Base-by-base conservation (phyloP, 2,797 vertebrate genomes). In the Avahi laniger region DNA sequence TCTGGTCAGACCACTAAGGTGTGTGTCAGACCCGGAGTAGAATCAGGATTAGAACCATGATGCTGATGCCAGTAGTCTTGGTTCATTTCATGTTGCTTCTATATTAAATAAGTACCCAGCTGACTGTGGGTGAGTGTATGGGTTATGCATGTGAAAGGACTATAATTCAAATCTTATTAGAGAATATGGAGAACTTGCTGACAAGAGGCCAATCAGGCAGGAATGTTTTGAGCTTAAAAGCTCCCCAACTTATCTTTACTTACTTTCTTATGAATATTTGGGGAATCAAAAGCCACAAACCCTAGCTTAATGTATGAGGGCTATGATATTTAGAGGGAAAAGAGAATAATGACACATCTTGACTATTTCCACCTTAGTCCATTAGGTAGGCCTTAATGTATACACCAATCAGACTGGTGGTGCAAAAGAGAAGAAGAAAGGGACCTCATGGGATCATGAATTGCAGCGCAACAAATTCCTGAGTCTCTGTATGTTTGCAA, bases 211-310 rank as follows among this genome's bases (percentile, higher is more conserved):
- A 90, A 30, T 59, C 15, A 75, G 11, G 17, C 20, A 90, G 41
- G 43, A 90, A 67, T 93, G 54, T 75, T 86, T 85, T 73, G 10
- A 93, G 11, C 15, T 65, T 93, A 90, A 93, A 67, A 79, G 33
- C 24, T 85, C 81, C 50, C 48, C 14, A 88, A 41, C 35, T 46
- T 67, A 18, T 67, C 57, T 82, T 87, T 93, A 79, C 13, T 84
- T 78, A 70, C 24, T 80, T 95, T 85, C 91, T 90, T 93, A 46
- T 18, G 15, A 43, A 57, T 20, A 90, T 73, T 80, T 80, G 65
- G 20, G 80, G 20, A 93, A 80, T 65, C 20, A 75, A 79, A 83
- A 93, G 35, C 28, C 20, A 85, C 15, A 46, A 79, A 85, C 3
- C 26, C 59, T 65, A 52, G 30, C 69, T 79, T 85, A 75, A 81